Conservation (phyloP, 2,797 vertebrate genomes). For the Parauchenoglanis punctatus region DNA sequence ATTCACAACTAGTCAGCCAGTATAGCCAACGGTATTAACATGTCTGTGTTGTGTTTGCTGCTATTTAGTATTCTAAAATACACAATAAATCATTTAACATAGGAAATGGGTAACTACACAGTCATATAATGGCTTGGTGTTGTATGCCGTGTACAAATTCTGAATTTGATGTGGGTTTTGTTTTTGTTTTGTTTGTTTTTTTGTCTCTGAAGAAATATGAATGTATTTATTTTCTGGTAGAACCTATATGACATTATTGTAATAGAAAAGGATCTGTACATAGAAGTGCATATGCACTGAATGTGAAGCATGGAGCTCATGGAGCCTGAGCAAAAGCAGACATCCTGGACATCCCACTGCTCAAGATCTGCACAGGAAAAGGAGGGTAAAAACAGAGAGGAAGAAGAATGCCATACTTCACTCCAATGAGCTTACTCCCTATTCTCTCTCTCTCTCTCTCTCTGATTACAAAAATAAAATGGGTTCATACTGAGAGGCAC, state of each 20-base stretch:
- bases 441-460: not conserved
- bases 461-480: not conserved
- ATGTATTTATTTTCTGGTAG: not conserved
- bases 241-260: not conserved
- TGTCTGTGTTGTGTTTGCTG: not conserved
- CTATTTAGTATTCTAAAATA: not conserved
- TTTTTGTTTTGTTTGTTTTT: not conserved
- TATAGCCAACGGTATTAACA: not conserved
- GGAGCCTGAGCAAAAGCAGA: conserved; percentile 34
- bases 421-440: conserved; percentile 20
- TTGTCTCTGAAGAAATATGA: not conserved
- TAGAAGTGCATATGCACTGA: not conserved
- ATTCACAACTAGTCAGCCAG: not conserved
- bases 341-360: conserved; percentile 44
- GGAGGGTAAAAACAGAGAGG: conserved; percentile 32
- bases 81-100: not conserved
- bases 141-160: too few relatives aligned
- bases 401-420: conserved; percentile 35
- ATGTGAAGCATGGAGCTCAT: not conserved
- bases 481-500: not conserved
- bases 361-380: conserved; percentile 50
- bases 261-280: not conserved
- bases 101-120: not conserved
- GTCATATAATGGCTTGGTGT: not conserved
- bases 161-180: not conserved